Base-by-base conservation (phyloP, 2,113 vertebrate genomes). In the Solenodon paradoxus region DNA sequence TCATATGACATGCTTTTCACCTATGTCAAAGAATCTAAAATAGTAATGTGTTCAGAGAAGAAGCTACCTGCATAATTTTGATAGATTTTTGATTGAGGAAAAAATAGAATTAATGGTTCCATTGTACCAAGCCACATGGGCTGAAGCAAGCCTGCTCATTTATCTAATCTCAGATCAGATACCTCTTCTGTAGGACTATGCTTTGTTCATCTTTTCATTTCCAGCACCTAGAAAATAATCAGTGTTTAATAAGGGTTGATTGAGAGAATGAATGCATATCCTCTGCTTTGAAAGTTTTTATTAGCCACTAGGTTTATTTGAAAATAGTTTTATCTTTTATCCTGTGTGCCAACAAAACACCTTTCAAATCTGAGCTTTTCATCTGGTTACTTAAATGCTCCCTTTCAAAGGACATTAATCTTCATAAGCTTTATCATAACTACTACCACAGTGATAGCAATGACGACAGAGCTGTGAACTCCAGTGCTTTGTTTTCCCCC, bases 351-450 rank as follows among this genome's bases (percentile, higher is more conserved):
- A 91, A 61, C 24, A 84, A 97, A 97, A 20, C 30, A 40, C 28
- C 16, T 93, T 96, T 81, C 68, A 96, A 75, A 20, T 69, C 74
- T 3, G 1, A 93, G 55, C 26, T 94, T 97, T 96, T 95, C 47
- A 94, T 88, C 26, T 45, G 63, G 3, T 0, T 13, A 64, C 94
- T 95, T 94, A 98, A 97, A 97, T 92, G 92, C 5, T 82, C 24
- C 7, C 80, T 96, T 97, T 97, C 72, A 96, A 97, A 97, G 30
- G 49, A 85, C 30, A 78, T 94, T 96, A 92, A 81, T 95, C 20
- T 97, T 40, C n/a, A 17, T 88, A 95, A 92, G 24, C 4, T 85
- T 95, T n/a, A n/a, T n/a, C n/a, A n/a, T n/a, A n/a, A n/a, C n/a
- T n/a, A n/a, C n/a, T n/a, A n/a, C n/a, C n/a, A n/a, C n/a, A n/a